Base-by-base conservation (phyloP, 2,888 invertebrate species). In the Dryocosmus kuriphilus region DNA sequence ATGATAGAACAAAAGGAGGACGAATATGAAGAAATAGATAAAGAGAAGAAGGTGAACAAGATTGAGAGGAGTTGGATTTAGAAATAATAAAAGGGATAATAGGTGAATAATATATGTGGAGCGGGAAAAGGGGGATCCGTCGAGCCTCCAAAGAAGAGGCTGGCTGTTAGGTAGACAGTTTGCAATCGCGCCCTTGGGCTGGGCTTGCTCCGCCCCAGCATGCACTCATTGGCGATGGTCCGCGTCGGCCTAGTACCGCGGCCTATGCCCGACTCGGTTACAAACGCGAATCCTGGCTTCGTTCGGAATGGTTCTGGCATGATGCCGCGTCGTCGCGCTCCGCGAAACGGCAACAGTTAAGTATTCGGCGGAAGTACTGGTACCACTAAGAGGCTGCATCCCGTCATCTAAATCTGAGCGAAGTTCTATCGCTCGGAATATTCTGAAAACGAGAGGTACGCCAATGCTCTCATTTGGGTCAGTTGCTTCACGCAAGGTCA, bases 161-260 rank as follows among this genome's bases (percentile, higher is more conserved):
- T 74, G 62, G 46, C 82, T 84, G 82, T 81, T 83, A 81, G 78
- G 79, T 80, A 77, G 80, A 77, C 84, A 85, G 83, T 85, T 86
- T 83, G 86, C 85, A 88, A 88, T 86, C 86, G 83, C 86, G 83
- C 87, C 83, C 84, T 83, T 83, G 78, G 84, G 83, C 83, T 87
- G 84, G 83, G 84, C 84, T 87, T 83, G 90, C 90, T 86, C 90
- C 90, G 90, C 90, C 90, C 89, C 87, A 87, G 86, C 87, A 89
- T 89, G 89, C 90, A 90, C 85, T 89, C 89, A 90, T 90, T 90
- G 90, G 90, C 87, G 90, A 90, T 88, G 88, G 86, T 85, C 87
- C 85, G 89, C 88, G 89, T 89, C 88, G 89, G 89, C 89, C 89
- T 90, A 89, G 86, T 87, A 84, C 86, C 81, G 86, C 89, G 89